Percentiles rank a stretch among this genome's conserved stretches.
These are phyloP conservation scores for Zootermopsis nevadensis DNA, from an alignment of 2,888 invertebrate species.

Conservation along the genomic window DNA sequence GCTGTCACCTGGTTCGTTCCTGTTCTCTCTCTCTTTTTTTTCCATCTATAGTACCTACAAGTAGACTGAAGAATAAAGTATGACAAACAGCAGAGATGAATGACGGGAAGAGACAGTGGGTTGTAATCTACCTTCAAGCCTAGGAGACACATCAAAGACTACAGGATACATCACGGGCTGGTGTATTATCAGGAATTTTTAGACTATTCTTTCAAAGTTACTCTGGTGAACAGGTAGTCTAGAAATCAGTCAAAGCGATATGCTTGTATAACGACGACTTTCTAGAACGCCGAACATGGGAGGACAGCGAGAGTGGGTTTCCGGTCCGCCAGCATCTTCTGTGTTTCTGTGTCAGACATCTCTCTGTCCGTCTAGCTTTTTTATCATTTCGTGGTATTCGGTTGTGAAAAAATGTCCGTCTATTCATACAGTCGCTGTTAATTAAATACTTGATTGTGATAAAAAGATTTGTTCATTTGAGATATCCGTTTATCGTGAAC, in stretches of 20 bases:
- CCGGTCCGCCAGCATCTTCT: too few relatives aligned
- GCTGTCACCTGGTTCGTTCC: conserved; percentile 43
- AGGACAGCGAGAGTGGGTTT: background rate
- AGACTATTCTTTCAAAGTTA: conserved; percentile 26
- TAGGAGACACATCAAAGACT: conserved; percentile 34
- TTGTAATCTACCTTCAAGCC: conserved; percentile 22
- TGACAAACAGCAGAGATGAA: background rate
- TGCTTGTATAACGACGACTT: background rate
- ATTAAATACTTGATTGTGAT: too few relatives aligned
- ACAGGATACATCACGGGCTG: background rate
- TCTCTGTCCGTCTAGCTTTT: background rate
- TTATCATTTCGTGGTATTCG: too few relatives aligned
- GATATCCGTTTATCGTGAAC: too few relatives aligned
- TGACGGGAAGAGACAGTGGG: conserved; percentile 7
- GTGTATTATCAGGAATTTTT: background rate
- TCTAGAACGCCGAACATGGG: background rate
- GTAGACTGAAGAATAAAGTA: conserved; percentile 14
- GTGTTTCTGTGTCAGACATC: background rate
- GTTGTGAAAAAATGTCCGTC: too few relatives aligned
- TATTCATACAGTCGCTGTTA: too few relatives aligned
- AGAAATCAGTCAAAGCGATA: conserved; percentile 6
- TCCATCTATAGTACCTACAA: background rate
- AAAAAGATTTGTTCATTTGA: too few relatives aligned
- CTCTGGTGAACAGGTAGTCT: conserved; percentile 4
- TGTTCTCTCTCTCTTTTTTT: background rate